A percentile compares a stretch with the other conserved stretches of the same genome.
Conservation (phyloP, 2,888 invertebrate species). For the Nudaria mundana region DNA sequence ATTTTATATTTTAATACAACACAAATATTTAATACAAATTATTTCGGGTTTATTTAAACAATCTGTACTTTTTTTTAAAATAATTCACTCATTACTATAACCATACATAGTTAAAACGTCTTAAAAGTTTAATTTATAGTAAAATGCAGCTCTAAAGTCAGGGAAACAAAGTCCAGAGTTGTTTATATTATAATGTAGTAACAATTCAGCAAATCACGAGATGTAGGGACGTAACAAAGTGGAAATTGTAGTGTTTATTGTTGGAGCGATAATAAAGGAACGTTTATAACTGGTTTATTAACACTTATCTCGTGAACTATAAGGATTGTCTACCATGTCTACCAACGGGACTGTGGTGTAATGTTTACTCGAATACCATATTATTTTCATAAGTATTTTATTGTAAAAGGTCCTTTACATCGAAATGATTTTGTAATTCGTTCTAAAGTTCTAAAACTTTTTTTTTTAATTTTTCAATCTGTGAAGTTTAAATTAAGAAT, state of each 20-base stretch:
- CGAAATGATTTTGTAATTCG: too few relatives aligned
- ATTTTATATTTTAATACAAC: too few relatives aligned
- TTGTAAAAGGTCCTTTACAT: too few relatives aligned
- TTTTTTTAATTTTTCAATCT: too few relatives aligned
- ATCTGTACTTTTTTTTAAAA: too few relatives aligned
- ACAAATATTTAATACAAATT: too few relatives aligned
- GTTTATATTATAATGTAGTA: conserved; percentile 4
- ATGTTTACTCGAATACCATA: conserved; percentile 21
- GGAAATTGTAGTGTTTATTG: conserved; percentile 49
- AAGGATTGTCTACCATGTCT: conserved; percentile 26
- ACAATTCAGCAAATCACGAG: conserved; percentile 36
- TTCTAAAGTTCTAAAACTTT: too few relatives aligned
- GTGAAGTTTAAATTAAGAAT: too few relatives aligned
- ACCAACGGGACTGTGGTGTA: conserved; percentile 17
- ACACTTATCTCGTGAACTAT: conserved; percentile 43
- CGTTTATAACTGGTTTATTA: conserved; percentile 52
- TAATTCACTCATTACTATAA: conserved; percentile 37
- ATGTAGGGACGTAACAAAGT: conserved; percentile 41
- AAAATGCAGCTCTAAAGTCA: conserved; percentile 6
- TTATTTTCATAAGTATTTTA: too few relatives aligned
- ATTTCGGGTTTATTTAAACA: too few relatives aligned
- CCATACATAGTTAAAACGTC: conserved; percentile 26
- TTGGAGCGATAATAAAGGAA: conserved; percentile 44
- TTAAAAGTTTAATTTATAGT: neutral
- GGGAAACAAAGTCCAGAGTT: conserved; percentile 12